A percentile compares a stretch with the other conserved stretches of the same genome.
phyloP scores from a whole-genome alignment of 2,888 invertebrate species.

The Diaphora mendica region DNA sequence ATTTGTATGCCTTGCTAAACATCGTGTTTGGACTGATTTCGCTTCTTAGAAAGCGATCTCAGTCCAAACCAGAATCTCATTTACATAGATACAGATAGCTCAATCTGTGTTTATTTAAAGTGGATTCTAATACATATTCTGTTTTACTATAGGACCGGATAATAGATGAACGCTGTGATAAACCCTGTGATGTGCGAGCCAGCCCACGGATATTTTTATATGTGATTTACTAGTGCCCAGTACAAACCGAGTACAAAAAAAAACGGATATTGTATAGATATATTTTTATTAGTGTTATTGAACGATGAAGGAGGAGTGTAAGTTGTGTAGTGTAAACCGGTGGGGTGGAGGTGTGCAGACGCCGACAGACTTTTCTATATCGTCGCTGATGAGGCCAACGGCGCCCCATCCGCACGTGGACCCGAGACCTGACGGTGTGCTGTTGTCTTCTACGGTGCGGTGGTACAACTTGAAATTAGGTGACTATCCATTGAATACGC shows the following conservation, averaged over 20 bases:
- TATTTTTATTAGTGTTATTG: constrained; percentile 66
- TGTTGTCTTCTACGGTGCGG: constrained; percentile 75
- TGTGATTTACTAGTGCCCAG: constrained; percentile 86
- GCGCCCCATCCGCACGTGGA: constrained; percentile 74
- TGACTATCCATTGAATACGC: constrained; percentile 84
- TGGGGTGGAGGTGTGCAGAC: constrained; percentile 73
- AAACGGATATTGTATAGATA: constrained; percentile 75
- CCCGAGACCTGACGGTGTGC: constrained; percentile 78
- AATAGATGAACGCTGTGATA: constrained; percentile 83
- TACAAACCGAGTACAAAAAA: constrained; percentile 86
- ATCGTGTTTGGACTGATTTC: constrained; percentile 55
- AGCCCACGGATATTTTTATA: constrained; percentile 84
- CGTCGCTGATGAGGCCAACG: constrained; percentile 81
- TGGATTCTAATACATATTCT: constrained; percentile 27
- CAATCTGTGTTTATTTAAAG: constrained; percentile 35
- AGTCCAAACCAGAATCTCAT: constrained; percentile 38
- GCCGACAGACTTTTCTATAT: constrained; percentile 83
- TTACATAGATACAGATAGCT: constrained; percentile 36
- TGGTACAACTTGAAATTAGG: constrained; percentile 85
- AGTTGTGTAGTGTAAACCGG: constrained; percentile 81
- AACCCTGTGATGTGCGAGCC: constrained; percentile 82
- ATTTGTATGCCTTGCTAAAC: constrained; percentile 65
- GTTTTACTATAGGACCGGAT: constrained; percentile 55
- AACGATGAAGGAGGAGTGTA: constrained; percentile 85
- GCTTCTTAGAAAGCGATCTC: constrained; percentile 52